Base-by-base conservation (phyloP, 2,888 invertebrate genomes). In the Melikaiella ostensackeni region DNA sequence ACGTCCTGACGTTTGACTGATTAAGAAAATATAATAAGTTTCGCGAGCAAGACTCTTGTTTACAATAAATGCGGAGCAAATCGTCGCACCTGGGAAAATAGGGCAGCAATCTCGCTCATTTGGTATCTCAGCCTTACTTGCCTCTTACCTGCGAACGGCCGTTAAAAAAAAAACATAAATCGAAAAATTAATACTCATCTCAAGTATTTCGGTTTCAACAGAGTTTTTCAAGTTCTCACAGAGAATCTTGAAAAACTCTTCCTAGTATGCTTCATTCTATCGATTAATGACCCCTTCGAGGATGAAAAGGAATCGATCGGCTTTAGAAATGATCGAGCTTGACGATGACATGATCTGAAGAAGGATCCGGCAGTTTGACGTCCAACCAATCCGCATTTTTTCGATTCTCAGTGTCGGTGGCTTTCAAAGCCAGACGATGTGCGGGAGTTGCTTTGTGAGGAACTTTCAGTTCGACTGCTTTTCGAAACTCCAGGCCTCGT, bases 381-480 rank as follows among this genome's bases (percentile, higher is more conserved):
- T 97, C 96, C 86, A 97, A 96, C 95, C 97, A 95, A 89, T 96
- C 95, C 82, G 97, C 96, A 91, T 95, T 95, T 86, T 96, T 94
- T 92, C 96, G 96, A 88, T 96, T 95, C 91, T 96, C 96, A 50
- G 96, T 96, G 90, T 96, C 96, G 42, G 96, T 96, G 73, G 96
- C 96, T 90, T 96, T 96, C 74, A 96, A 93, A 63, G 96, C 95
- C 83, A 96, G 93, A 78, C 96, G 95, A 88, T 96, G 92, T 74
- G 96, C 96, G 50, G 96, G 94, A 80, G 96, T 94, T 75, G 95
- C 95, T 90, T 96, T 96, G 91, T 96, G 98, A 83, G 98, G 98
- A 89, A 98, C 95, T 84, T 97, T 95, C 76, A 98, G 94, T 87
- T 98, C 97, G 88, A 98, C 97, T 75, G 98, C 98, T 90, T 95